Conservation (phyloP, 2,888 invertebrate species). For the Andrena praecox region DNA sequence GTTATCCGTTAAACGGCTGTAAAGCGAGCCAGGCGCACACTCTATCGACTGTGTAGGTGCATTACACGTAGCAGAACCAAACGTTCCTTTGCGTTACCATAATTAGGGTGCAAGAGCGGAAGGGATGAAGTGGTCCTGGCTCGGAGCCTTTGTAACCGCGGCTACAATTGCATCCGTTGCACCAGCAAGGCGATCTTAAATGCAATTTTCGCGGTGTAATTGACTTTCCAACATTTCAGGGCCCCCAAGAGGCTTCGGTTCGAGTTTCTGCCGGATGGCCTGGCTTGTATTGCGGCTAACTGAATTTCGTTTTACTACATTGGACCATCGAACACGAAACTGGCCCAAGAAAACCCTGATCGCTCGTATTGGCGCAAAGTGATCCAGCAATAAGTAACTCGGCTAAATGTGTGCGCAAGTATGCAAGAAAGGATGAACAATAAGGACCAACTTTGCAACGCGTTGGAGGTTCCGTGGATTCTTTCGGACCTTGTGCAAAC, state of each 20-base stretch:
- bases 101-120: slow-evolving; percentile 45
- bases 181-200: slow-evolving; percentile 67
- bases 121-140: slow-evolving; percentile 35
- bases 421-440: background rate
- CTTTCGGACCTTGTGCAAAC: slow-evolving; percentile 14
- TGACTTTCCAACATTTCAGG: slow-evolving; percentile 64
- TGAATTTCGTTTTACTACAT: slow-evolving; percentile 46
- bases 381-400: slow-evolving; percentile 16
- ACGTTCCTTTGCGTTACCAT: slow-evolving; percentile 53
- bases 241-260: slow-evolving; percentile 43
- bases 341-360: slow-evolving; percentile 47
- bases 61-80: slow-evolving; percentile 1
- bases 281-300: slow-evolving; percentile 27
- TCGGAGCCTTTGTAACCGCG: slow-evolving; percentile 69
- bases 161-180: slow-evolving; percentile 73
- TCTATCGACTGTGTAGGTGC: slow-evolving; percentile 22
- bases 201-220: slow-evolving; percentile 68
- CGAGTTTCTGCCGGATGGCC: slow-evolving; percentile 28
- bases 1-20: slow-evolving; percentile 8
- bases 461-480: background rate
- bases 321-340: slow-evolving; percentile 39
- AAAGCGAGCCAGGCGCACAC: background rate
- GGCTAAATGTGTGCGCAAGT: slow-evolving; percentile 11
- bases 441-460: background rate
- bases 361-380: slow-evolving; percentile 44